These are phyloP conservation scores for Xyrichtys novacula DNA, from an alignment of 2,797 vertebrate genomes.

Conservation along the genomic window DNA sequence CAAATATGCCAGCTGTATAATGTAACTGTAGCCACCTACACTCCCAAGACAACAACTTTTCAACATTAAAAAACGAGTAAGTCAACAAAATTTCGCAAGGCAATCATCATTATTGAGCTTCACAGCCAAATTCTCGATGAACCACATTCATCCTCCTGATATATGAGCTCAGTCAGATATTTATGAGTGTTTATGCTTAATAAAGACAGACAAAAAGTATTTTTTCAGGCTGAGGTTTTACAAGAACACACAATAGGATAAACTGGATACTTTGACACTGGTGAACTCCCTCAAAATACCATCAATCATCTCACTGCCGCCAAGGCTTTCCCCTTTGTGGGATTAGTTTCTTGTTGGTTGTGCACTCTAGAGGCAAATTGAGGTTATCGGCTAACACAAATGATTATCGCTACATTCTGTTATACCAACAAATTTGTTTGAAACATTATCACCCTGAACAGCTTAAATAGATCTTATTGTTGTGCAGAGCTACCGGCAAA, in stretches of 20 bases:
- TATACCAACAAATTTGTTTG: constrained; percentile 15
- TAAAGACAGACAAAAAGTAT: constrained; percentile 60
- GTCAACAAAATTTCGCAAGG: constrained; percentile 39
- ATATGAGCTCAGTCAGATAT: constrained; percentile 54
- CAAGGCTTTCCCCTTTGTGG: constrained; percentile 45
- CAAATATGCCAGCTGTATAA: constrained; percentile 27
- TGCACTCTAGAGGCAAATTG: constrained; percentile 43
- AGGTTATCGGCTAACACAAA: constrained; percentile 44
- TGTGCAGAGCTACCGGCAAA: constrained; percentile 32
- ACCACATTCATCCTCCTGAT: constrained; percentile 43
- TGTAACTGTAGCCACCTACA: constrained; percentile 40
- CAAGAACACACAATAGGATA: constrained; percentile 67
- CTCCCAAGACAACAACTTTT: constrained; percentile 41
- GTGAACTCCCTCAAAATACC: constrained; percentile 64
- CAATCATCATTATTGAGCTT: constrained; percentile 36
- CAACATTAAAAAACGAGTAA: constrained; percentile 13
- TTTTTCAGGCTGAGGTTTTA: constrained; percentile 61
- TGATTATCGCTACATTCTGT: constrained; percentile 34
- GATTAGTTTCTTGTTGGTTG: constrained; percentile 55
- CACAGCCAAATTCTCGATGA: constrained; percentile 36
- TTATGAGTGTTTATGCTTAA: constrained; percentile 44
- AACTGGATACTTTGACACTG: constrained; percentile 70
- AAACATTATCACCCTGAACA: constrained; percentile 12
- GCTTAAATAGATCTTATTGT: constrained; percentile 29
- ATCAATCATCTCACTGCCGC: constrained; percentile 67